These are phyloP conservation scores for Cyclophora punctaria DNA, from an alignment of 2,888 invertebrate genomes.

Conservation along the genomic window DNA sequence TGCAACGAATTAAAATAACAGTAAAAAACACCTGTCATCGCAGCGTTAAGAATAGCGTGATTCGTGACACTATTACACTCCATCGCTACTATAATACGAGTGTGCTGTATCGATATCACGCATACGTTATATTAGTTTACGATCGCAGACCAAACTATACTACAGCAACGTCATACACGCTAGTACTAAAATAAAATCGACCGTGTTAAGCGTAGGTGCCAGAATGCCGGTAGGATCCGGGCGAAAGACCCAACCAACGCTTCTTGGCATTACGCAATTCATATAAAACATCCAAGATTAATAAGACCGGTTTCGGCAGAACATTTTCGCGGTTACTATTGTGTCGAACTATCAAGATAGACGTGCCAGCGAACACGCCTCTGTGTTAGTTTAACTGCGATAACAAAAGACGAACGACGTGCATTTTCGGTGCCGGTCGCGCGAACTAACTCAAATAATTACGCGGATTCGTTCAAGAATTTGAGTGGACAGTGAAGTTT, in stretches of 20 bases:
- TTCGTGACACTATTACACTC: too few relatives aligned
- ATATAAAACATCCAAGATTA: slow-evolving; percentile 38
- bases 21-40: too few relatives aligned
- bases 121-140: slow-evolving; percentile 22
- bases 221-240: slow-evolving; percentile 39
- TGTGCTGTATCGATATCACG: too few relatives aligned
- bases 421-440: slow-evolving; percentile 22
- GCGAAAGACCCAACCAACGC: slow-evolving; percentile 40
- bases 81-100: too few relatives aligned
- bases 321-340: slow-evolving; percentile 50
- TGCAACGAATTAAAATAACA: too few relatives aligned
- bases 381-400: slow-evolving; percentile 51
- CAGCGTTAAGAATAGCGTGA: too few relatives aligned
- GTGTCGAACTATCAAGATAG: slow-evolving; percentile 41
- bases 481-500: slow-evolving; percentile 18
- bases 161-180: slow-evolving; percentile 19
- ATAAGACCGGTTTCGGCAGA: slow-evolving; percentile 48
- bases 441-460: slow-evolving; percentile 11
- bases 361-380: slow-evolving; percentile 37
- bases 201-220: slow-evolving; percentile 35
- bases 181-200: slow-evolving; percentile 54
- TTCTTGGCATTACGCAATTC: slow-evolving; percentile 44
- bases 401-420: slow-evolving; percentile 56
- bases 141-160: slow-evolving; percentile 19
- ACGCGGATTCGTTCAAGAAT: slow-evolving; percentile 14